A percentile compares a stretch with the other conserved stretches of the same genome.
These are phyloP conservation scores for Tragulus kanchil DNA, from an alignment of 2,113 vertebrate species.

Conservation along the genomic window DNA sequence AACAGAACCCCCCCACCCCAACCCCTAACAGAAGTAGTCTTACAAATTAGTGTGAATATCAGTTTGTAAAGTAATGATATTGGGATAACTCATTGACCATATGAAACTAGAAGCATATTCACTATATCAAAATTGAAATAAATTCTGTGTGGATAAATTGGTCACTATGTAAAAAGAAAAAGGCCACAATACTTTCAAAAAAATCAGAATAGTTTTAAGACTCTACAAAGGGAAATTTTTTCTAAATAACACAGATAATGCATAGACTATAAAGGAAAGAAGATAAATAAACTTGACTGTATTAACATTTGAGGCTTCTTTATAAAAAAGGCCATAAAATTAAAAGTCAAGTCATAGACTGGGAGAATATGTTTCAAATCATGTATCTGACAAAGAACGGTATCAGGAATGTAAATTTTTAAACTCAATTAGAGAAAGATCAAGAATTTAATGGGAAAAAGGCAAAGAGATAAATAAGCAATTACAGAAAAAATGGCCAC, in stretches of 20 bases:
- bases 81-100: background rate
- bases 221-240: background rate
- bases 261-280: background rate
- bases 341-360: slow-evolving; percentile 38
- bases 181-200: background rate
- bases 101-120: background rate
- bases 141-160: slow-evolving; percentile 9
- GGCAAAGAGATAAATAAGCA: background rate
- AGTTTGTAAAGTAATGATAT: background rate
- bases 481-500: background rate
- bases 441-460: background rate
- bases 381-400: slow-evolving; percentile 16
- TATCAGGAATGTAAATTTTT: background rate
- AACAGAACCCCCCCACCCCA: background rate
- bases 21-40: background rate
- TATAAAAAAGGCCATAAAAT: background rate
- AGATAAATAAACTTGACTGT: background rate
- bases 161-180: slow-evolving; percentile 55
- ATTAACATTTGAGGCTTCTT: slow-evolving; percentile 43
- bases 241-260: slow-evolving; percentile 43
- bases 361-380: slow-evolving; percentile 29
- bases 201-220: slow-evolving; percentile 54
- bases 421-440: slow-evolving; percentile 38
- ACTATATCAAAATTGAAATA: slow-evolving; percentile 38
- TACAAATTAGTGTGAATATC: background rate